A percentile compares a stretch with the other conserved stretches of the same genome.
phyloP scores from a whole-genome alignment of 2,113 vertebrate genomes.

The Myocastor coypus region DNA sequence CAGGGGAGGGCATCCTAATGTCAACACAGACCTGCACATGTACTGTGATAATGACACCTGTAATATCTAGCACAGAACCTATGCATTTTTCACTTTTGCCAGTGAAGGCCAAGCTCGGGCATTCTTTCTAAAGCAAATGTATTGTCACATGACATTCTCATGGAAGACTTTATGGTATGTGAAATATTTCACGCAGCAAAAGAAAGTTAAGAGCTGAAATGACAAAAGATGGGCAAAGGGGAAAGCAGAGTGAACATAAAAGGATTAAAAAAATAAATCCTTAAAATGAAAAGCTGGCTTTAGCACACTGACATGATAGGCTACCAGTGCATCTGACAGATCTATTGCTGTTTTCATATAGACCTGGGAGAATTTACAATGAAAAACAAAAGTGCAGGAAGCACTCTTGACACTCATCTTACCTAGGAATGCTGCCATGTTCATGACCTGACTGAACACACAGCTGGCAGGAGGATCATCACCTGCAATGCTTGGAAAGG shows the following conservation, averaged over 20 bases:
- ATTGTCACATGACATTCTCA: neutral
- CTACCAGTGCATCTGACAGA: neutral
- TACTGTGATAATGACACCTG: neutral
- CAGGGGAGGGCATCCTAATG: neutral
- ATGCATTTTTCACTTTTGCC: neutral
- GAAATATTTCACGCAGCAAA: slow-evolving; percentile 38
- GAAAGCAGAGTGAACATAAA: neutral
- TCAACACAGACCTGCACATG: neutral
- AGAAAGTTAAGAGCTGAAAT: slow-evolving; percentile 34
- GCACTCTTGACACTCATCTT: slow-evolving; percentile 72
- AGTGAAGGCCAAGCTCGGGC: neutral
- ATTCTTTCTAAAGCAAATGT: slow-evolving; percentile 49
- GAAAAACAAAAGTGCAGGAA: neutral
- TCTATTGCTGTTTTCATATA: neutral
- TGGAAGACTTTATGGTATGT: neutral
- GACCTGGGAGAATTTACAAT: neutral
- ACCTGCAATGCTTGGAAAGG: slow-evolving; percentile 92
- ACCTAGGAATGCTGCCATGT: slow-evolving; percentile 95
- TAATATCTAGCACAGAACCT: neutral
- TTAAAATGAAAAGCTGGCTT: slow-evolving; percentile 33
- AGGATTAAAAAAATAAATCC: neutral
- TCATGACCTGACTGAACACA: slow-evolving; percentile 96
- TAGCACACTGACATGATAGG: neutral
- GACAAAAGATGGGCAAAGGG: neutral
- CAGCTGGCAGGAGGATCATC: slow-evolving; percentile 94